phyloP scores from a whole-genome alignment of 2,113 vertebrate species.

The Gymnarchus niloticus region DNA sequence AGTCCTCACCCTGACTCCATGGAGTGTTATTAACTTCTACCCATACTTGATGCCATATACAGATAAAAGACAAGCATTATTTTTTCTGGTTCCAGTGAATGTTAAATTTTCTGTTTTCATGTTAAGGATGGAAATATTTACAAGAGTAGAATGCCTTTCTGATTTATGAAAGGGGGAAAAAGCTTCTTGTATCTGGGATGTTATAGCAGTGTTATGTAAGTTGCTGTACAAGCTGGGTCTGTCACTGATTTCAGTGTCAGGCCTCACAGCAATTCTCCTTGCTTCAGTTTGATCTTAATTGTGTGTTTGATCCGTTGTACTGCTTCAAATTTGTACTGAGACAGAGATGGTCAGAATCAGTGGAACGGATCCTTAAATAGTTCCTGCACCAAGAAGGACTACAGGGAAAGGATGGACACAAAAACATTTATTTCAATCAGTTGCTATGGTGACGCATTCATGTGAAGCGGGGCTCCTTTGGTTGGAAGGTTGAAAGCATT shows the following conservation, averaged over 20 bases:
- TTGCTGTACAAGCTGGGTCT: neutral
- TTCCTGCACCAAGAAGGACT: neutral
- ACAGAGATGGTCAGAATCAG: neutral
- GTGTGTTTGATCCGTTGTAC: neutral
- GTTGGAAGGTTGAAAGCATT: constrained; percentile 15
- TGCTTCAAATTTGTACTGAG: neutral
- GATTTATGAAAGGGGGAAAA: neutral
- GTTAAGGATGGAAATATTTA: constrained; percentile 5
- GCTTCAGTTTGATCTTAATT: neutral
- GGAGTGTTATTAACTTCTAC: neutral
- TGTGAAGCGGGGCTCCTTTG: neutral
- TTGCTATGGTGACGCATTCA: constrained; percentile 23
- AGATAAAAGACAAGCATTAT: neutral
- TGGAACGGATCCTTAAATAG: neutral
- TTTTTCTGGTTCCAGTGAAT: neutral
- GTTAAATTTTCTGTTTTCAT: neutral
- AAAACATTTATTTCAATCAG: constrained; percentile 26
- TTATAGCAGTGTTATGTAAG: neutral
- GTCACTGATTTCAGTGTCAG: neutral
- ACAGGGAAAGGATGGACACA: constrained; percentile 4
- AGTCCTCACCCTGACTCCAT: neutral
- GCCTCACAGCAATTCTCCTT: neutral
- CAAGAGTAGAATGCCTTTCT: neutral
- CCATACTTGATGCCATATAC: neutral
- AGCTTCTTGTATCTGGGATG: neutral